Evolutionary conservation across 2,113 vertebrate genomes (phyloP).

Genomic region (Nibea coibor): DNA sequence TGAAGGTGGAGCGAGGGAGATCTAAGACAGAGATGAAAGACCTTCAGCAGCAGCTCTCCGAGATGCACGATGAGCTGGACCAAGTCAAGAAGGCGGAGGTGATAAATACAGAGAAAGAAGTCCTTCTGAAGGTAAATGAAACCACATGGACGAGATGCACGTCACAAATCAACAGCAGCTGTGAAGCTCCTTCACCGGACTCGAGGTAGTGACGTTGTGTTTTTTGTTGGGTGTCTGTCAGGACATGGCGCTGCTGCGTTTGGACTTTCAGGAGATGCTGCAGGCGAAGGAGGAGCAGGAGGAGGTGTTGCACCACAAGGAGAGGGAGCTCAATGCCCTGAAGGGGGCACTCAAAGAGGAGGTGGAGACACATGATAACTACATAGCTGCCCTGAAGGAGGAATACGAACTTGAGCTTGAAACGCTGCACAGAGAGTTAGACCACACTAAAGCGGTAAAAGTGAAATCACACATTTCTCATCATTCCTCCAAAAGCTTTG

Average conservation of each 20-base stretch:
- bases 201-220: neutral
- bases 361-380: constrained; percentile 91
- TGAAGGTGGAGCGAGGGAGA: constrained; percentile 91
- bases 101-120: constrained; percentile 67
- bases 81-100: constrained; percentile 71
- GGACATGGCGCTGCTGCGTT: constrained; percentile 89
- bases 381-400: constrained; percentile 90
- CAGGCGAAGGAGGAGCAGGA: constrained; percentile 91
- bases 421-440: constrained; percentile 83
- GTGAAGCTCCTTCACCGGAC: neutral
- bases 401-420: constrained; percentile 87
- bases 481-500: neutral
- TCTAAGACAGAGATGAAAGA: constrained; percentile 92
- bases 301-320: constrained; percentile 87
- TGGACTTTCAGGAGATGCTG: constrained; percentile 89
- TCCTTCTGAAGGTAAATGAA: constrained; percentile 73
- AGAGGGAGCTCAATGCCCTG: constrained; percentile 90
- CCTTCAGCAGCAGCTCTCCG: constrained; percentile 95
- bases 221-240: constrained; percentile 43
- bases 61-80: constrained; percentile 97
- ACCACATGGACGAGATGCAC: neutral
- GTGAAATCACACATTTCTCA: neutral
- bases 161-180: constrained; percentile 21
- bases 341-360: constrained; percentile 95
- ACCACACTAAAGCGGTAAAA: constrained; percentile 87